phyloP scores from a whole-genome alignment of 2,888 invertebrate species.

The Archips xylosteana region DNA sequence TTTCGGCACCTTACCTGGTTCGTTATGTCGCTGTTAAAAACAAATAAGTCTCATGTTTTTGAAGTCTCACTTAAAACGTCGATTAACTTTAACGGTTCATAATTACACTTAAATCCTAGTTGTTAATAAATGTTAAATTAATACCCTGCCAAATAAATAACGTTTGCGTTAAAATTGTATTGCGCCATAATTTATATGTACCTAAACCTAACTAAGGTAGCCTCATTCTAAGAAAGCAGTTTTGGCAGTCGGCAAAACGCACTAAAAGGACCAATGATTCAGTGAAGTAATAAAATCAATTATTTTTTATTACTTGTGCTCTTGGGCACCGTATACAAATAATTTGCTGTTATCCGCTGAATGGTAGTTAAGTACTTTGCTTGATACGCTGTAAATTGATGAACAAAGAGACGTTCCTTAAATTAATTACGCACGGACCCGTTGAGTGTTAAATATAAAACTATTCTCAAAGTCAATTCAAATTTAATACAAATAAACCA shows the following conservation, averaged over 20 bases:
- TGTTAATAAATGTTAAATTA: conserved; percentile 8
- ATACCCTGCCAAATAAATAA: conserved; percentile 38
- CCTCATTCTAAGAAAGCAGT: not conserved
- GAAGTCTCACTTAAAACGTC: not conserved
- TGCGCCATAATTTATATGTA: conserved; percentile 9
- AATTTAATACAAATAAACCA: not conserved
- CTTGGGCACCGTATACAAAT: not conserved
- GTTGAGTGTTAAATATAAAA: not conserved
- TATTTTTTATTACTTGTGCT: not conserved
- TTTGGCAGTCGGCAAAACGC: not conserved
- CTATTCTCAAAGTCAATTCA: not conserved
- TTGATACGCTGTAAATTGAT: not conserved
- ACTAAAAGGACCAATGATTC: not conserved
- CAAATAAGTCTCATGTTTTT: conserved; percentile 1
- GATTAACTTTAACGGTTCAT: not conserved
- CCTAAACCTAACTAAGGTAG: not conserved
- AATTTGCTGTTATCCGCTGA: not conserved
- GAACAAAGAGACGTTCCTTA: not conserved
- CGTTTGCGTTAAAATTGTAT: conserved; percentile 5
- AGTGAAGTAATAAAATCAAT: not conserved
- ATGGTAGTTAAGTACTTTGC: too few relatives aligned
- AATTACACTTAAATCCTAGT: not conserved
- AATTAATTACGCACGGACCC: not conserved
- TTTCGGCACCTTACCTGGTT: too few relatives aligned
- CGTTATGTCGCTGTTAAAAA: not conserved